These are phyloP conservation scores for Amphipoea oculea DNA, from an alignment of 2,888 invertebrate genomes.

Conservation along the genomic window DNA sequence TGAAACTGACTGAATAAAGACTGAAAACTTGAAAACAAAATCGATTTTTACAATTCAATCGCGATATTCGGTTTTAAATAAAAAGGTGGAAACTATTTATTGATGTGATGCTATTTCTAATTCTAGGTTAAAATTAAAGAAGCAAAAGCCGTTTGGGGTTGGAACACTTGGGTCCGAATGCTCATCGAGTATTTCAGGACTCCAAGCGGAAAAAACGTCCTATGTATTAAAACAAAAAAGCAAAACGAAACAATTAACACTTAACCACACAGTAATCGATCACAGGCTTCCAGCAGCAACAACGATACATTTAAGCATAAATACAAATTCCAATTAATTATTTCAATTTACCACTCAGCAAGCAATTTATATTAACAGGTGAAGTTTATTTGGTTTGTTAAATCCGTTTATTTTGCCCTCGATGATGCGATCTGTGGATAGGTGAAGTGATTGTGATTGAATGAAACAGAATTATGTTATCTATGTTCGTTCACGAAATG, in stretches of 20 bases:
- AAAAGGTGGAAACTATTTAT: not conserved
- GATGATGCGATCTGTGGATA: constrained; percentile 17
- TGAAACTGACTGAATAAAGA: not conserved
- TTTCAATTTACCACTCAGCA: constrained; percentile 71
- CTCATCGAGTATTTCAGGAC: not conserved
- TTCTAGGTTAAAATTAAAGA: not conserved
- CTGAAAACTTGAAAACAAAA: not conserved
- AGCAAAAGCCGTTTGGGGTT: not conserved
- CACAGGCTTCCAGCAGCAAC: not conserved
- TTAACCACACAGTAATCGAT: not conserved
- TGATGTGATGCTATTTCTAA: not conserved
- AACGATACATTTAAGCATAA: constrained; percentile 46
- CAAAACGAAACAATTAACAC: not conserved
- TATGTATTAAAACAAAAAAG: not conserved
- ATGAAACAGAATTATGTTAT: constrained; percentile 4
- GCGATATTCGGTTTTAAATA: not conserved
- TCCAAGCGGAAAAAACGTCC: not conserved
- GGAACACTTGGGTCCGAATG: not conserved
- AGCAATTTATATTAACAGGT: constrained; percentile 70
- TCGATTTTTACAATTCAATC: not conserved
- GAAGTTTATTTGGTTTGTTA: constrained; percentile 66
- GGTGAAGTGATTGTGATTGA: constrained; percentile 31
- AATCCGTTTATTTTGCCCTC: constrained; percentile 45
- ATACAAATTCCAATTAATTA: constrained; percentile 72
- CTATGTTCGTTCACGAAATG: constrained; percentile 2